Percentiles rank a stretch among this genome's conserved stretches.
Evolutionary conservation across 2,113 vertebrate species (phyloP).

Genomic region (Pholis gunnellus): DNA sequence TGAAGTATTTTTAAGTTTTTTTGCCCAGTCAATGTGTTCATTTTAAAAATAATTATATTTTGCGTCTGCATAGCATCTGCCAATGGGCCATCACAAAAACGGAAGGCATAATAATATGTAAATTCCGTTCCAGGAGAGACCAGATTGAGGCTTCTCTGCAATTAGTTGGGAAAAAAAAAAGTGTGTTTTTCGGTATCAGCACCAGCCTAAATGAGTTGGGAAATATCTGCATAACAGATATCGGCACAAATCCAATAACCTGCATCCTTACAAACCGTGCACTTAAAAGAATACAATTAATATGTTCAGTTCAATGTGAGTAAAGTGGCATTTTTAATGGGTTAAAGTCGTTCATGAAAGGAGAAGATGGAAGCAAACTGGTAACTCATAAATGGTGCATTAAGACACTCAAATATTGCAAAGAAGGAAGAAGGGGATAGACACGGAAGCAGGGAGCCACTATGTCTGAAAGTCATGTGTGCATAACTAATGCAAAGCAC

Average conservation of each 20-base stretch:
- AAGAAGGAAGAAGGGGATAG: neutral
- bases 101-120: neutral
- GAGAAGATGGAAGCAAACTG: neutral
- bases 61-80: neutral
- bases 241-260: neutral
- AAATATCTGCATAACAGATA: neutral
- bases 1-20: neutral
- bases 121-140: neutral
- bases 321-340: neutral
- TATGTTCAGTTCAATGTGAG: neutral
- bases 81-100: no score
- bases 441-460: slow-evolving; percentile 26
- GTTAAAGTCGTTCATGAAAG: neutral
- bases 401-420: neutral
- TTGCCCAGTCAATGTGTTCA: neutral
- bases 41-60: neutral
- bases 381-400: slow-evolving; percentile 22
- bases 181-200: no score
- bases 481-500: slow-evolving; percentile 61
- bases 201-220: neutral
- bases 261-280: neutral
- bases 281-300: neutral
- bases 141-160: neutral
- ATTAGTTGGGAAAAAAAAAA: no score
- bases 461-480: slow-evolving; percentile 56